Evolutionary conservation across 2,888 invertebrate species (phyloP), one percentile per base, ranked within the genome.

Genomic region (Drosophila phalerata): DNA sequence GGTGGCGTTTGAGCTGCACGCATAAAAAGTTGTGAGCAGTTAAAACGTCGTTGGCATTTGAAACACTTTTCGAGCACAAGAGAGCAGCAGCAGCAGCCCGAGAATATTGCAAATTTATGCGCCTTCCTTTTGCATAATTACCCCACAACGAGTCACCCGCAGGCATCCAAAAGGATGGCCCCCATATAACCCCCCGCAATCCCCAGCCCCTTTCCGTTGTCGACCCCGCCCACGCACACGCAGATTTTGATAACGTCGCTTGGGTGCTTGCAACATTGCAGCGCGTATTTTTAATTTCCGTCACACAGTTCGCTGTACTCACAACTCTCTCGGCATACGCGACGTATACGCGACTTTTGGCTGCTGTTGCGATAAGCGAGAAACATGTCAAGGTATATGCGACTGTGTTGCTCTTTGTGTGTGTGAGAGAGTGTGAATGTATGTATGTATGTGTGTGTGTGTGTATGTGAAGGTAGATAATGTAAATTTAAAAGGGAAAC

Each of bases 31-130:
- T 85, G 87, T 73, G 77, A 85, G 87, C 78, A 75, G 80, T 85
- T 88, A 81, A 83, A 83, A 81, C 88, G 88, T 88, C 82, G 85
- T 88, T 88, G 85, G 89, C 89, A 85, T 85, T 85, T 81, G 87
- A 88, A 77, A 77, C 79, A 80, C 77, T 78, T 77, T 45, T 60
- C 53, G 34, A 73, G 73, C 64, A 61, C 47, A 52, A 64, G 61
- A 64, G 56, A 40, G 47, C 30, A 56, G 61, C 34, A 19, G 56
- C 55, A 62, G 75, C 67, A 66, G 58, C 71, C 57, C 52, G 78
- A 84, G 85, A 85, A 85, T 88, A 85, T 88, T 85, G 85, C 85
- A 85, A 85, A 88, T 87, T 85, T 85, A 85, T 85, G 87, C 85
- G 89, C 77, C 85, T 79, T 87, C 82, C 89, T 87, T 85, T 85